Evolutionary conservation across 23 tunicate species (phyloP), one percentile per base, ranked within the genome.

Genomic region (Styela plicata): DNA sequence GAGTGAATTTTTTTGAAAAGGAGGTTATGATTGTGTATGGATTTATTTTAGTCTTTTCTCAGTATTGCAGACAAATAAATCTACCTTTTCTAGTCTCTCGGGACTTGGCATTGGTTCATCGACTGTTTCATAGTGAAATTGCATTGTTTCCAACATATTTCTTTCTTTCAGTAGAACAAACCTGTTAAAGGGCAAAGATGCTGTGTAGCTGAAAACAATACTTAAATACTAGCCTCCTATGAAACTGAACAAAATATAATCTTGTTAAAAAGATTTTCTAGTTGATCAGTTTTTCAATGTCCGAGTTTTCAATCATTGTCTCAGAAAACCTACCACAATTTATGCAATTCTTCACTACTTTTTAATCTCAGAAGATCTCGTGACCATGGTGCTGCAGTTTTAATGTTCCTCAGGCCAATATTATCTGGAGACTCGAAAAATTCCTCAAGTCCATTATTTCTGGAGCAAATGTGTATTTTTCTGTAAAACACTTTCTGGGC

Each of bases 91-190:
- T 19, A 93, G 71, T 24, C 98, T 82, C 17, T 93, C 98, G 0
- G 83, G 78, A 61, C 89, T 84, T 19, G 93, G 93, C 85, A 93
- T 93, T 17, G 98, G 93, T 76, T 93, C 93, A 70, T 93, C 98
- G 35, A 79, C 74, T 17, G 69, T 73, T 0, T 34, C 32, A 36
- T 87, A 93, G 66, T 80, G 34, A 18, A 31, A 63, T 70, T 93
- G 88, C 82, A 85, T 33, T 2, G 98, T 88, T 24, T 79, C 78
- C 26, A 93, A 69, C 98, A 93, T 93, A 77, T 93, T 93, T 81
- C 98, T 76, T 85, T 93, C 98, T 69, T 93, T 93, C 26, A 93
- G 37, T 66, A 93, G 87, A 2, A 93, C 88, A 77, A 86, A 91
- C 94, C 94, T 89, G 30, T n/a, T 62, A 23, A n/a, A n/a, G n/a